Base-by-base conservation (phyloP, 2,113 vertebrate species). In the Notothenia rossii region DNA sequence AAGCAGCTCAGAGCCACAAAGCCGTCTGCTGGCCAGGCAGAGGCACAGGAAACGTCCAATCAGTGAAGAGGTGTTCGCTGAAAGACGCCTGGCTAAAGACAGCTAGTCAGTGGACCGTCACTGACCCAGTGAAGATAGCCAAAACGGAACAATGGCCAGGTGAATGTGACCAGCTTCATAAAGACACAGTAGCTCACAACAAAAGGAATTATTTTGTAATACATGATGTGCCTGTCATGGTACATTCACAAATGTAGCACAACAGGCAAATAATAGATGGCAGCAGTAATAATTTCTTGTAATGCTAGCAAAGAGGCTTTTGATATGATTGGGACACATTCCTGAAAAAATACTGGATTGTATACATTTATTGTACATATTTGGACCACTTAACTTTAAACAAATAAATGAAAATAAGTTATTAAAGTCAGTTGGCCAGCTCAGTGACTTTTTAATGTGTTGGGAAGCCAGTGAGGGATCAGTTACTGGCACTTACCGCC, bases 1-100 rank as follows among this genome's bases (percentile, higher is more conserved):
- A 74, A 89, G 65, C 86, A 83, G 72, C 70, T 82, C 71, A 22
- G 77, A 60, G 61, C 64, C 86, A 91, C 80, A 91, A 53, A 91
- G 82, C 79, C 4, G 71, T 77, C 87, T 87, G 81, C 71, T 18
- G 61, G 69, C 22, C 82, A 25, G 60, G 36, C 63, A 71, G 33
- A 73, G 29, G 45, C 50, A 82, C 74, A 82, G 87, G 82, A 89
- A 86, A 64, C 5, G 50, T 70, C 79, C 79, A 68, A 64, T 80
- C 67, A 45, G 78, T 25, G 40, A 63, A 22, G 68, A 80, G 67
- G 40, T 45, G 29, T 17, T 1, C 48, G 74, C 59, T 61, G 53
- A 64, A 61, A 61, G 58, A 79, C n/a, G 60, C 61, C 56, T 79
- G 83, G 81, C 46, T 49, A 50, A 43, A 48, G 67, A 77, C 71